Base-by-base conservation (phyloP, 2,888 invertebrate species). In the Odontomyia ornata region DNA sequence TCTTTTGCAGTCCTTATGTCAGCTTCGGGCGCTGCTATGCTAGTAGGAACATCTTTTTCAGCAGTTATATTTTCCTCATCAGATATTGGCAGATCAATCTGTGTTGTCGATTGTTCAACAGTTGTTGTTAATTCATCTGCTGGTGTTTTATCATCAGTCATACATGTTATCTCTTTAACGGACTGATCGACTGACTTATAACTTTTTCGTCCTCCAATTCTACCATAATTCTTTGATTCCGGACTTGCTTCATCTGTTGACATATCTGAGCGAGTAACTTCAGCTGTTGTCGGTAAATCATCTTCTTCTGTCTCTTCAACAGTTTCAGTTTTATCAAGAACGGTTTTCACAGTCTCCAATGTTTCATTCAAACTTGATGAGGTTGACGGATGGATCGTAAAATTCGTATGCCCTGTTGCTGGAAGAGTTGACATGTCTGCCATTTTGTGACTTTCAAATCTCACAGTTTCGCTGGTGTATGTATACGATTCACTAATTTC, bases 121-220 rank as follows among this genome's bases (percentile, higher is more conserved):
- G 3, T n/a, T 4, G 4, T 18, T 18, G 5, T 52, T 18, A 18
- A 3, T 52, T 9, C 52, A 52, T 18, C 18, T 52, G 15, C 7
- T 9, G 4, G 13, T 52, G 52, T 4, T 52, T 52, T 36, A 5
- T 36, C 5, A 36, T 36, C n/a, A n/a, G n/a, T n/a, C n/a, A n/a
- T n/a, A n/a, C n/a, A n/a, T n/a, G n/a, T n/a, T n/a, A n/a, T n/a
- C n/a, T n/a, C n/a, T n/a, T n/a, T n/a, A n/a, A n/a, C 36, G 36
- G 36, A 36, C 36, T 52, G 3, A n/a, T 21, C 5, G 5, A 7
- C 25, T 23, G 57, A 15, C 13, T 60, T 60, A 15, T 60, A 73
- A 7, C 57, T 73, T 36, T n/a, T 57, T 3, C 73, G 18, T 3
- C 73, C 73, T 0, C 60, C 73, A 21, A 73, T 60, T 43, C 23